phyloP scores from a whole-genome alignment of 2,888 invertebrate species.

The Thelaira solivaga region DNA sequence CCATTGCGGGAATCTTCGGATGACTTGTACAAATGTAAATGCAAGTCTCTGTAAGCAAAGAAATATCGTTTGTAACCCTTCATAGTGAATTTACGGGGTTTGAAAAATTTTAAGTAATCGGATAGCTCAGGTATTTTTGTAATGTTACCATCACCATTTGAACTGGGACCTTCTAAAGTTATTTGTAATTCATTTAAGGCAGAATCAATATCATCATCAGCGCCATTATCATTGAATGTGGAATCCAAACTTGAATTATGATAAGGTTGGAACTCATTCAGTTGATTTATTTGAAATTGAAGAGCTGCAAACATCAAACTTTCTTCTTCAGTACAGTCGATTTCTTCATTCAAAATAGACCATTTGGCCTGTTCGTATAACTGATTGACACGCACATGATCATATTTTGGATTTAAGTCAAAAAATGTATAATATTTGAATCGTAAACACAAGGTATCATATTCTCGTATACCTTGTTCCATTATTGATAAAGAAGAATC shows the following conservation, averaged over 20 bases:
- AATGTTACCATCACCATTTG: constrained; percentile 86
- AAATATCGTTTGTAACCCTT: constrained; percentile 97
- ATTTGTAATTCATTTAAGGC: constrained; percentile 95
- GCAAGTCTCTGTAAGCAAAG: constrained; percentile 96
- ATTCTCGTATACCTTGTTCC: constrained; percentile 98
- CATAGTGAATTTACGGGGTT: constrained; percentile 96
- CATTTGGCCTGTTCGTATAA: constrained; percentile 99
- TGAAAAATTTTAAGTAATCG: constrained; percentile 94
- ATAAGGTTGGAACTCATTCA: constrained; percentile 79
- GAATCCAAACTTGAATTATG: constrained; percentile 69
- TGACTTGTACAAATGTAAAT: constrained; percentile 89
- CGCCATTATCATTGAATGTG: constrained; percentile 70
- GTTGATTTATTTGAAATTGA: constrained; percentile 93
- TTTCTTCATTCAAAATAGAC: constrained; percentile 97
- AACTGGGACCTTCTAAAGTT: constrained; percentile 88
- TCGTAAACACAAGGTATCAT: constrained; percentile 91
- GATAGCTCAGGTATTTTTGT: constrained; percentile 96
- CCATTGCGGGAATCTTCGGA: constrained; percentile 86
- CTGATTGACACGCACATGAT: constrained; percentile 97
- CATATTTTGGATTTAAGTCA: constrained; percentile 97
- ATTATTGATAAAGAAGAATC: constrained; percentile 98
- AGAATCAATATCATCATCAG: constrained; percentile 96
- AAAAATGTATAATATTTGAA: constrained; percentile 99
- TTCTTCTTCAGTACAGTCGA: constrained; percentile 99
- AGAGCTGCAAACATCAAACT: constrained; percentile 98